These are phyloP conservation scores for Parasteatoda lunata DNA, from an alignment of 2,888 invertebrate species.

Conservation along the genomic window DNA sequence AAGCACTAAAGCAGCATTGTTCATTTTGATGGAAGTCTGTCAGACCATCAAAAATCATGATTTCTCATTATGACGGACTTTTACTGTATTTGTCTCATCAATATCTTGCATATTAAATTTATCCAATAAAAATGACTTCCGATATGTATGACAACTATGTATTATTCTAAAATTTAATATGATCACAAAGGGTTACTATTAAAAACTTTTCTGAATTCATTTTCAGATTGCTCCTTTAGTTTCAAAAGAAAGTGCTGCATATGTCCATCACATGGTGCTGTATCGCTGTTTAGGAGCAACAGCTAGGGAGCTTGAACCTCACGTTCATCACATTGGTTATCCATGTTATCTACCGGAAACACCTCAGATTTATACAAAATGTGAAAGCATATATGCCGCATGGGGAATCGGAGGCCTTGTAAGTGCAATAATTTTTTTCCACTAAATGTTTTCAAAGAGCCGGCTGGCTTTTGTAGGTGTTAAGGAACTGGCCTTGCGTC, in stretches of 20 bases:
- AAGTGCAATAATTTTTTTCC: constrained; percentile 71
- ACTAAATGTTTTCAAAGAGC: too few species aligned
- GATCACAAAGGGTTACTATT: background rate
- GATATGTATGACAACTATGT: too few species aligned
- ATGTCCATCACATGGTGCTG: constrained; percentile 90
- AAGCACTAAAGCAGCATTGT: too few species aligned
- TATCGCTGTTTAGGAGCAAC: constrained; percentile 81
- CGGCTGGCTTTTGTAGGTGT: too few species aligned
- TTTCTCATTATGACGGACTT: too few species aligned
- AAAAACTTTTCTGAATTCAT: constrained; percentile 6
- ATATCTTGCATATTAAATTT: too few species aligned
- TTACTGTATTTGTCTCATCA: too few species aligned
- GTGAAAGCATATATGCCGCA: constrained; percentile 86
- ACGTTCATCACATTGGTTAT: constrained; percentile 71
- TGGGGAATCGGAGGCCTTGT: constrained; percentile 91
- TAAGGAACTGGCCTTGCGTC: too few species aligned
- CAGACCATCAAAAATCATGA: too few species aligned
- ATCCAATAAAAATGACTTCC: too few species aligned
- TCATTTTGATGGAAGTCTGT: too few species aligned
- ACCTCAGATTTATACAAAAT: constrained; percentile 85
- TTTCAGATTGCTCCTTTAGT: constrained; percentile 82
- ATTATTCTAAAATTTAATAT: too few species aligned
- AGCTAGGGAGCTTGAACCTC: constrained; percentile 76
- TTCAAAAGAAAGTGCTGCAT: constrained; percentile 78
- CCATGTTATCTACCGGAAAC: constrained; percentile 83